Conservation (phyloP, 2,888 invertebrate species). For the Phytoseiulus persimilis region DNA sequence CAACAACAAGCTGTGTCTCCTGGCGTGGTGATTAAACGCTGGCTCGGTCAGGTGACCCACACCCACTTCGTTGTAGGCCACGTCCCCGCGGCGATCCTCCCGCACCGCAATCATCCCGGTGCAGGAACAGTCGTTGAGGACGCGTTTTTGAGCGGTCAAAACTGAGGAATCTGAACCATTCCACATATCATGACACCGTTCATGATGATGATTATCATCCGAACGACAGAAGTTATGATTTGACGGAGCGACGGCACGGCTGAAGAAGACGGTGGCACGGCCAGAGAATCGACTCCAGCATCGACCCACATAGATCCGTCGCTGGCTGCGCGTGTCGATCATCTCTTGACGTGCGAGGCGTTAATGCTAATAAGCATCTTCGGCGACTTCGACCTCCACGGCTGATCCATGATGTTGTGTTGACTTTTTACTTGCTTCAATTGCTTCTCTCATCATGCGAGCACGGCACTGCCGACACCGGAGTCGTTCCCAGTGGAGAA, state of each 20-base stretch:
- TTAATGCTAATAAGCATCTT: conserved; percentile 5
- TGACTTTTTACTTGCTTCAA: neutral
- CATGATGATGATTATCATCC: neutral
- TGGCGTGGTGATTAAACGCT: no score
- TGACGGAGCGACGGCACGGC: neutral
- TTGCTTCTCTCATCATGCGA: neutral
- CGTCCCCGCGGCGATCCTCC: no score
- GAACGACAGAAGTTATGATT: neutral
- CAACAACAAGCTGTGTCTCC: no score
- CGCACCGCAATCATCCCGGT: no score
- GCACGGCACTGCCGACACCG: neutral
- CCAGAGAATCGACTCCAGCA: neutral
- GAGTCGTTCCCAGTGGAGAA: neutral
- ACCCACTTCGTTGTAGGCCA: no score
- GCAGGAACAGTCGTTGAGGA: neutral
- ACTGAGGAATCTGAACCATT: neutral
- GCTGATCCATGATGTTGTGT: neutral
- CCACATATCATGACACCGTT: neutral
- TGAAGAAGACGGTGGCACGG: neutral
- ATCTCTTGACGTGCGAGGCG: neutral
- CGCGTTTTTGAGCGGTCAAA: neutral
- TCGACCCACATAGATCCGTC: neutral
- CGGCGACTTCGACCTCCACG: neutral
- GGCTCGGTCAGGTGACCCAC: no score
- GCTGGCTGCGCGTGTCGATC: neutral